Conservation (phyloP, 2,888 invertebrate species). For the Pilophorus perplexus region DNA sequence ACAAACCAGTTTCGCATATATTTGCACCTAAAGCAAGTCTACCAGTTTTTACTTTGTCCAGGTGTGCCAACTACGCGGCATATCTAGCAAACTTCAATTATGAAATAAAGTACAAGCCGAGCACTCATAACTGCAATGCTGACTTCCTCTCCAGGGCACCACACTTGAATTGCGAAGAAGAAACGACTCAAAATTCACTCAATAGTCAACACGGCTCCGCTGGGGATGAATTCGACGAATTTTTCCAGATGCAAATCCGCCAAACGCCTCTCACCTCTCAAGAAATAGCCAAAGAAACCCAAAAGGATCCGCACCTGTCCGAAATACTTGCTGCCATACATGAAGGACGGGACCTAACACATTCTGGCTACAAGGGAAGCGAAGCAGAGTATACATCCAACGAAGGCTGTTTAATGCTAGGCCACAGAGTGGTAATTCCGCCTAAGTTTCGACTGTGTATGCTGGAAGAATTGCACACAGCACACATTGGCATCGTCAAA, state of each 20-base stretch:
- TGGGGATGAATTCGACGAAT: not conserved
- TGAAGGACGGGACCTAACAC: constrained; percentile 3
- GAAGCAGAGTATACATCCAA: constrained; percentile 19
- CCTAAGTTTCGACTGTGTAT: constrained; percentile 6
- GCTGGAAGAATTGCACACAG: constrained; percentile 22
- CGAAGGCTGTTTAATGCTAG: constrained; percentile 16
- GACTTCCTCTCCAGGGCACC: too few species aligned
- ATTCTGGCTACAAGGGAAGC: constrained; percentile 1
- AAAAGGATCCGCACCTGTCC: constrained; percentile 22
- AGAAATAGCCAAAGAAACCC: constrained; percentile 31
- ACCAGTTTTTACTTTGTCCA: constrained; percentile 21
- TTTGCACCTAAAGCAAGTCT: constrained; percentile 45
- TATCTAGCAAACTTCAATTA: constrained; percentile 24
- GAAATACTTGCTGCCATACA: constrained; percentile 1
- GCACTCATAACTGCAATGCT: constrained; percentile 9
- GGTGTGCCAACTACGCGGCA: constrained; percentile 23
- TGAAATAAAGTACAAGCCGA: constrained; percentile 21
- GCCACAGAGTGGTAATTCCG: constrained; percentile 20
- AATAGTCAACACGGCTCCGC: not conserved
- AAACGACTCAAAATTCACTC: not conserved
- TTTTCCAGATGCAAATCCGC: constrained; percentile 14
- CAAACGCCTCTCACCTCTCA: constrained; percentile 22
- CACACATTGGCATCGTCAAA: constrained; percentile 16
- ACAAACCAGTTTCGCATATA: constrained; percentile 50
- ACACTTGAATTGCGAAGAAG: not conserved